These are phyloP conservation scores for Dryadula phaetusa DNA, from an alignment of 2,888 invertebrate genomes.

Conservation along the genomic window DNA sequence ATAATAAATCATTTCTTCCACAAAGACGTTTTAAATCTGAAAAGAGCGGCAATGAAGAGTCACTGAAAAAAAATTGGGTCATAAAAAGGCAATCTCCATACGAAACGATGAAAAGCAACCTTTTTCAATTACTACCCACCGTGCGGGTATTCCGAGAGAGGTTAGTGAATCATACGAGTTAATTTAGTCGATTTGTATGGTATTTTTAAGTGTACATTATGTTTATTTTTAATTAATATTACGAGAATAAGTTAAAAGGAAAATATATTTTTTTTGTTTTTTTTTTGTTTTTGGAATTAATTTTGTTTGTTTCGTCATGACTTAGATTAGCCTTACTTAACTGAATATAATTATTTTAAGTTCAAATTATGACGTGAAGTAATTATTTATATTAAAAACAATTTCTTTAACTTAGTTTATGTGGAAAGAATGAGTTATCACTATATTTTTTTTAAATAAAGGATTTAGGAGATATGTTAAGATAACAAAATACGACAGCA, in stretches of 20 bases:
- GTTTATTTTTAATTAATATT: neutral
- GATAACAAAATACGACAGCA: neutral
- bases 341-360: too few relatives aligned
- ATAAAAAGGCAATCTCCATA: slow-evolving; percentile 24
- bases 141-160: slow-evolving; percentile 5
- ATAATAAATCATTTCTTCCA: slow-evolving; percentile 5
- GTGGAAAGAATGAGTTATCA: neutral
- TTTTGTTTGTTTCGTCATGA: too few relatives aligned
- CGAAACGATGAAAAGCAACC: slow-evolving; percentile 18
- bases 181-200: slow-evolving; percentile 4
- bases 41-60: slow-evolving; percentile 22
- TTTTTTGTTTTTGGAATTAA: too few relatives aligned
- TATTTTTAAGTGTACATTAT: neutral
- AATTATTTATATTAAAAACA: too few relatives aligned
- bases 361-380: too few relatives aligned
- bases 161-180: slow-evolving; percentile 12
- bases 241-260: too few relatives aligned
- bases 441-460: too few relatives aligned
- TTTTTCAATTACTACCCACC: slow-evolving; percentile 19
- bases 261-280: too few relatives aligned
- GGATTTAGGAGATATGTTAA: too few relatives aligned
- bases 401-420: too few relatives aligned
- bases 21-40: slow-evolving; percentile 16
- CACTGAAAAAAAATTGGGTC: slow-evolving; percentile 26
- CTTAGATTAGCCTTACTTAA: too few relatives aligned